Conservation (phyloP, 2,113 vertebrate species). For the Aldabrachelys gigantea region DNA sequence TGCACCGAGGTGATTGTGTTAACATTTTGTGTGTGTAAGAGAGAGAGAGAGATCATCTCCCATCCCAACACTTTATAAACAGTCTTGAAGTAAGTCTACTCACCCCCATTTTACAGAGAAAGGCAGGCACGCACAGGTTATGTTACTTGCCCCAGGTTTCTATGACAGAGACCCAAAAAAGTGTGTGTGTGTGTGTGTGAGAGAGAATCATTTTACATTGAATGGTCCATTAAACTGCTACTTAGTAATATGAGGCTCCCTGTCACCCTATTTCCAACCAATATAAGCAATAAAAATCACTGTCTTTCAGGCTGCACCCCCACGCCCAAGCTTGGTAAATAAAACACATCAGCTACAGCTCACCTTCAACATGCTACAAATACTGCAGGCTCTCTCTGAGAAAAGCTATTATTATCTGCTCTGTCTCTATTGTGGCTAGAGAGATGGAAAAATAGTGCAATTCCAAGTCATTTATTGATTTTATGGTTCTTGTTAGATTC, state of each 20-base stretch:
- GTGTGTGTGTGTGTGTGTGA: no score
- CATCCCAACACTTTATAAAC: neutral
- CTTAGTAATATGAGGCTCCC: rapidly evolving
- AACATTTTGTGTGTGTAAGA: neutral
- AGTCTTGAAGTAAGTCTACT: neutral
- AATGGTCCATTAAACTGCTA: neutral
- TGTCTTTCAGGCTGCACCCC: neutral
- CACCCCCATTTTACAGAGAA: neutral
- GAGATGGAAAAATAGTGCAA: neutral
- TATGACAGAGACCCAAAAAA: neutral
- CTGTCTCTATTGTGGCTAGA: rapidly evolving
- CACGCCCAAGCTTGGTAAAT: rapidly evolving
- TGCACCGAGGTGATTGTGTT: neutral
- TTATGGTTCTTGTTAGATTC: neutral
- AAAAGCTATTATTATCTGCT: neutral
- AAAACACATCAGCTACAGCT: rapidly evolving
- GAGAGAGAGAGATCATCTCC: neutral
- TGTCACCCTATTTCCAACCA: rapidly evolving
- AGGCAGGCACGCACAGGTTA: neutral
- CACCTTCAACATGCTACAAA: neutral
- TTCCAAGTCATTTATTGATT: neutral
- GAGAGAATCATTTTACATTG: neutral
- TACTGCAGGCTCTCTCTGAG: neutral
- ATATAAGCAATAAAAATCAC: neutral
- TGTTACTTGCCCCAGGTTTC: neutral